Evolutionary conservation across 2,113 vertebrate genomes (phyloP).

Genomic region (Zapus hudsonius): DNA sequence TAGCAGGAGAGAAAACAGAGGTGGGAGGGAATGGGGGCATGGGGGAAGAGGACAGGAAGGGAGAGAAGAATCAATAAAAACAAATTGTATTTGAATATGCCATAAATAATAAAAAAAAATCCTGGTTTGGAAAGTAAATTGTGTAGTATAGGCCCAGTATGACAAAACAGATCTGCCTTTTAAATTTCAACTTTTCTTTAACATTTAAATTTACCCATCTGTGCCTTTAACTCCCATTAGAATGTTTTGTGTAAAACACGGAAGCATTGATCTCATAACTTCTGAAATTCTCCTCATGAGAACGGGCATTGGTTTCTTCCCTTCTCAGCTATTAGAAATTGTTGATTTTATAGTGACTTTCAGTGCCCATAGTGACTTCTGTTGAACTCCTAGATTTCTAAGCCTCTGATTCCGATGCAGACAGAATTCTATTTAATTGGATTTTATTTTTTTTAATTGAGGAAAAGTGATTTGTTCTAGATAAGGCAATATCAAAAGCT

Average conservation of each 20-base stretch:
- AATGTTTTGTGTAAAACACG: background rate
- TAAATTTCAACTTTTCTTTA: background rate
- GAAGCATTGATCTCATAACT: background rate
- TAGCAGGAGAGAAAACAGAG: no score
- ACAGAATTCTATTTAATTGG: conserved; percentile 35
- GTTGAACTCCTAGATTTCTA: background rate
- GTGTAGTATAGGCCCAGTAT: background rate
- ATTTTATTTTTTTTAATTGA: conserved; percentile 43
- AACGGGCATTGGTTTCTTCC: background rate
- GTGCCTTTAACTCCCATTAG: background rate
- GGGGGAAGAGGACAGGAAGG: no score
- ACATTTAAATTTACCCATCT: background rate
- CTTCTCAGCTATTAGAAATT: background rate
- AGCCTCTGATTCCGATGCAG: conserved; percentile 34
- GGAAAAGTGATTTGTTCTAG: background rate
- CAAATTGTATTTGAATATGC: no score
- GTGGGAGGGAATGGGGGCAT: no score
- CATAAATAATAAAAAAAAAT: no score
- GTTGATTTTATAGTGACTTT: background rate
- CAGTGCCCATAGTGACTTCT: background rate
- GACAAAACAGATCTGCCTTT: background rate
- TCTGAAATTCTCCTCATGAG: background rate
- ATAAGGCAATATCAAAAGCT: conserved; percentile 17
- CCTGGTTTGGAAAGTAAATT: background rate
- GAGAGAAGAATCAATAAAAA: no score